Evolutionary conservation across 30 jellyfish, hydroid and myxozoan species (phyloP), one percentile per base, ranked within the genome.

Genomic region (Turritopsis rubra): DNA sequence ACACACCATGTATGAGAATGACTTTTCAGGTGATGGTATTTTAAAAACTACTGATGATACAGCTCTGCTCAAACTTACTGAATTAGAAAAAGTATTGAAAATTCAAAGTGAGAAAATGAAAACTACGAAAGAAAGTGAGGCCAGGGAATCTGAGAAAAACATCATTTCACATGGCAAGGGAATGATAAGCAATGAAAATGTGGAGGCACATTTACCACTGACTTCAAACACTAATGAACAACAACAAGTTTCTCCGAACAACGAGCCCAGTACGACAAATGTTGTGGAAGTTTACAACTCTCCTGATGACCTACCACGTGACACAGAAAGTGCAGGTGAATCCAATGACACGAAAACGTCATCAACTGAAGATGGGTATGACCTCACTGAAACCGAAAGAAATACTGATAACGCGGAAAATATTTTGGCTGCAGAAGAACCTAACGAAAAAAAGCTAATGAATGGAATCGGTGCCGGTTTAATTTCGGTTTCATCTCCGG

Each of bases 341-440:
- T 9, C 9, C 77, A 68, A 68, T 68, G 77, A n/a, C 77, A 68
- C 28, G 28, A 19, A 68, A 8, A 68, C 21, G 77, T n/a, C 77
- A 27, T 9, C 77, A 68, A 68, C 28, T 68, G 22, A 68, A n/a
- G 22, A 1, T 8, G 77, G 30, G 21, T n/a, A 0, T n/a, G 30
- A 68, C 4, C 0, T n/a, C 28, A 17, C 16, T 68, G 77, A n/a
- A 19, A n/a, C 30, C 28, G 77, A 68, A 8, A 22, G 9, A 9
- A n/a, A n/a, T 9, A 22, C 16, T n/a, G 30, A 27, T 1, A 68
- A 68, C 28, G 28, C 77, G 16, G 31, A 68, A 68, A 68, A 27
- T 68, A 68, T 68, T 68, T 68, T 1, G 19, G 0, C 7, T n/a
- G 30, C 28, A 1, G 30, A 27, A 9, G 30, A 23, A 19, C 31